Conservation (phyloP, 2,888 invertebrate genomes). For the Dynastes maya region DNA sequence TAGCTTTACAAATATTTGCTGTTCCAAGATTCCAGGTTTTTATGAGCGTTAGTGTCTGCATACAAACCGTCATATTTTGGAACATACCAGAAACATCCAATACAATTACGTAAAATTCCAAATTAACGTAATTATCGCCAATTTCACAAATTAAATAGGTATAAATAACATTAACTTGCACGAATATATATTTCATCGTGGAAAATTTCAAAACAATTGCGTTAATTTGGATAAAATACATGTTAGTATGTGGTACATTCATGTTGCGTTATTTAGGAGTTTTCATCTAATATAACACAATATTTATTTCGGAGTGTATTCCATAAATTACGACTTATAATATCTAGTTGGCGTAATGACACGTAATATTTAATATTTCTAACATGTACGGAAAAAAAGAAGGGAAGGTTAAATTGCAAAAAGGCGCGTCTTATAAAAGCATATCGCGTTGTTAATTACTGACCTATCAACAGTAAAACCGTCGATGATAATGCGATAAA, state of each 20-base stretch:
- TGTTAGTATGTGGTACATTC: no score
- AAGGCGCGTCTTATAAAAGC: neutral
- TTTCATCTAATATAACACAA: no score
- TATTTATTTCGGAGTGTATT: neutral
- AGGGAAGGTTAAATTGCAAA: neutral
- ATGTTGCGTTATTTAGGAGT: no score
- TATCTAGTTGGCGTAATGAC: neutral
- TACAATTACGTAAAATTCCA: no score
- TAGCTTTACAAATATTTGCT: no score
- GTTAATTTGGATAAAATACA: neutral
- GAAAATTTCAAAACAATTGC: slow-evolving; percentile 1
- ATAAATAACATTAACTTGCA: neutral
- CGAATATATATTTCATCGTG: neutral
- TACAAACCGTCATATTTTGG: no score
- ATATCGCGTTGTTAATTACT: slow-evolving; percentile 1
- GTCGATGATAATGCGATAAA: slow-evolving; percentile 4
- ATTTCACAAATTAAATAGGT: neutral
- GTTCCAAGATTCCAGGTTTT: no score
- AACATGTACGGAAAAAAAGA: neutral
- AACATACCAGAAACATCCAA: no score
- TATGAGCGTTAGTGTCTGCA: no score
- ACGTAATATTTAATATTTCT: slow-evolving; percentile 4
- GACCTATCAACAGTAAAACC: neutral
- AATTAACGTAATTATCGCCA: neutral
- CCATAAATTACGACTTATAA: neutral